Base-by-base conservation (phyloP, 2,888 invertebrate genomes). In the Rhingia rostrata region DNA sequence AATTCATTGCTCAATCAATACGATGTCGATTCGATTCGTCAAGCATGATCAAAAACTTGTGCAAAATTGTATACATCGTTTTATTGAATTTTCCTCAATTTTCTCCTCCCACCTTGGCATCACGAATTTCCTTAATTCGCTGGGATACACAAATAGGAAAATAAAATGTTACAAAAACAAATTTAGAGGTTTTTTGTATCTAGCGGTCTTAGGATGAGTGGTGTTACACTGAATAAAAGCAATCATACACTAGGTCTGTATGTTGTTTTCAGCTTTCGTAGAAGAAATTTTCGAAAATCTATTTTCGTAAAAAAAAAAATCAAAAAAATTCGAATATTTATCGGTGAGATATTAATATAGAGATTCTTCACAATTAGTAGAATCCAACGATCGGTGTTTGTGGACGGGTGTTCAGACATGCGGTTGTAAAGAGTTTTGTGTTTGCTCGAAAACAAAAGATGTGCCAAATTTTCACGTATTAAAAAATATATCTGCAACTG, bases 301-400 rank as follows among this genome's bases (percentile, higher is more conserved):
- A 83, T 83, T 83, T 83, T 64, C 64, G 69, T 80, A 77, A 45
- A 84, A 85, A 69, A 70, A 72, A 41, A 85, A 75, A 37, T 81
- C 70, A 32, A 81, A 83, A 66, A 70, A 82, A 32, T 70, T 70
- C 80, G 60, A 75, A 73, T 75, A 84, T 84, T 80, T 81, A 81
- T 80, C 81, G 54, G 54, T 45, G 70, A 81, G 75, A 85, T 81
- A 80, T 80, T 81, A 77, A 81, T 74, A 64, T 69, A 54, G 61
- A 80, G 69, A 74, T 84, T 84, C 54, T 45, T 74, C 67, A 58
- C 49, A 60, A 58, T 45, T 58, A 73, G 61, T 56, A 73, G 60
- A 63, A 83, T 77, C 54, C 72, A 73, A 83, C 66, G 61, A 63
- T 67, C 63, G 61, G 72, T 73, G 77, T 63, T 72, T 66, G 78